phyloP scores from a whole-genome alignment of 1,140 invertebrate species.

The Meloidogyne chitwoodi region DNA sequence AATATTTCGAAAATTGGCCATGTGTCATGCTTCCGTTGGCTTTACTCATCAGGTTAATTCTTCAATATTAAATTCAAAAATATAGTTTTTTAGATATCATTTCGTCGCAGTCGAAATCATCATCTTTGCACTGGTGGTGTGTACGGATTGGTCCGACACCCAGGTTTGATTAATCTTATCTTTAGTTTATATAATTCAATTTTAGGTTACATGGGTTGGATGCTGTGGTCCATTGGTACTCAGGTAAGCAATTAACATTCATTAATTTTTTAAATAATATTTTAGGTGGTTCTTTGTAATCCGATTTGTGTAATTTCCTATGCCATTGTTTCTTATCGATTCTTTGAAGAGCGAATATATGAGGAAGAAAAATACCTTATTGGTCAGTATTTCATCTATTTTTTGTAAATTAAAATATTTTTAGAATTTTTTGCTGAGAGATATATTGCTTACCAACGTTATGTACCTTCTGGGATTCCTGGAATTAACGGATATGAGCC shows the following conservation, averaged over 20 bases:
- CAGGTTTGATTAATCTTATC: conserved; percentile 73
- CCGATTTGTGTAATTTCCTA: conserved; percentile 82
- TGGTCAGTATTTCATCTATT: not conserved
- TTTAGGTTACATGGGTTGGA: conserved; percentile 97
- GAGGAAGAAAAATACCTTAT: conserved; percentile 87
- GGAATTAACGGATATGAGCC: conserved; percentile 71
- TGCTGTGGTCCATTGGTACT: conserved; percentile 95
- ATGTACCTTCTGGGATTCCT: conserved; percentile 82
- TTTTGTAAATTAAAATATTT: not conserved
- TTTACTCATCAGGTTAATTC: conserved; percentile 70
- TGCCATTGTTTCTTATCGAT: conserved; percentile 74
- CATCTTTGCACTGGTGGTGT: conserved; percentile 83
- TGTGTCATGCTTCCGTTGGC: conserved; percentile 85
- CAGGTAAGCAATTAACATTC: conserved; percentile 68
- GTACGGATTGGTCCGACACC: conserved; percentile 70
- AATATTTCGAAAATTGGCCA: conserved; percentile 80
- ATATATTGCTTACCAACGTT: conserved; percentile 81
- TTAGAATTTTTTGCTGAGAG: conserved; percentile 81
- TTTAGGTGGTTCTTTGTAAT: conserved; percentile 80
- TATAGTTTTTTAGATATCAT: conserved; percentile 66
- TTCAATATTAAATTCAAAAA: not conserved
- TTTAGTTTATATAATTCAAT: conserved; percentile 76
- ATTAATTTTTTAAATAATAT: conserved; percentile 35
- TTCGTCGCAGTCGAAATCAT: conserved; percentile 65
- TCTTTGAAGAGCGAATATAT: conserved; percentile 81